Conservation (phyloP, 2,888 invertebrate species). For the Dendrolimus houi region DNA sequence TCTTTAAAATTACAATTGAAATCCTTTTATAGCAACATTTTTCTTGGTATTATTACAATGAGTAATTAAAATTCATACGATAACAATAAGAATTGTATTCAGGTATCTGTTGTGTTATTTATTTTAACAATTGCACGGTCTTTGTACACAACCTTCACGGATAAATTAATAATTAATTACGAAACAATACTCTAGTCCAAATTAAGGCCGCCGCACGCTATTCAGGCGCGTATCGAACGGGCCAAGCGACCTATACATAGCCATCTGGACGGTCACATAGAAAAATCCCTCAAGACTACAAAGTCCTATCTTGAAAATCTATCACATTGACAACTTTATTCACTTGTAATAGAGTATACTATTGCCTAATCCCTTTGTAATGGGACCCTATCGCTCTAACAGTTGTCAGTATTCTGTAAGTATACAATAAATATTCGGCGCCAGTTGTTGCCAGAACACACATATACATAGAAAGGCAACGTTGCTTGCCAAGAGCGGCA, state of each 20-base stretch:
- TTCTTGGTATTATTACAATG: no score
- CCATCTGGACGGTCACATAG: conserved; percentile 75
- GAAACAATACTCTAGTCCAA: conserved; percentile 39
- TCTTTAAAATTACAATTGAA: no score
- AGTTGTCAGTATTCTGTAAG: conserved; percentile 69
- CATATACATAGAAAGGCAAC: conserved; percentile 68
- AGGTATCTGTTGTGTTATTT: neutral
- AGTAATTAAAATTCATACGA: neutral
- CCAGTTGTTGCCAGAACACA: conserved; percentile 71
- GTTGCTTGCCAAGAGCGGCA: conserved; percentile 63
- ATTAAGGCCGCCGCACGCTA: conserved; percentile 47
- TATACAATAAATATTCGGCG: conserved; percentile 77
- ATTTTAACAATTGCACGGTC: neutral
- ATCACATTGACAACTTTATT: conserved; percentile 40
- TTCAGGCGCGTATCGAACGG: conserved; percentile 54
- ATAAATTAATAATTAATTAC: conserved; percentile 48
- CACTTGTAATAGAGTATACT: conserved; percentile 30
- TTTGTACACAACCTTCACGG: conserved; percentile 38
- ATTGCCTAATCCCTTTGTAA: conserved; percentile 22
- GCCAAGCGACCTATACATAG: conserved; percentile 68
- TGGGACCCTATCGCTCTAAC: conserved; percentile 65
- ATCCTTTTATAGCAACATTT: no score
- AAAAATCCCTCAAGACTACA: conserved; percentile 46
- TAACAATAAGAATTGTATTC: neutral
- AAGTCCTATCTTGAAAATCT: conserved; percentile 24